phyloP scores from a whole-genome alignment of 2,888 invertebrate genomes.

The Drosophila kanekoi region DNA sequence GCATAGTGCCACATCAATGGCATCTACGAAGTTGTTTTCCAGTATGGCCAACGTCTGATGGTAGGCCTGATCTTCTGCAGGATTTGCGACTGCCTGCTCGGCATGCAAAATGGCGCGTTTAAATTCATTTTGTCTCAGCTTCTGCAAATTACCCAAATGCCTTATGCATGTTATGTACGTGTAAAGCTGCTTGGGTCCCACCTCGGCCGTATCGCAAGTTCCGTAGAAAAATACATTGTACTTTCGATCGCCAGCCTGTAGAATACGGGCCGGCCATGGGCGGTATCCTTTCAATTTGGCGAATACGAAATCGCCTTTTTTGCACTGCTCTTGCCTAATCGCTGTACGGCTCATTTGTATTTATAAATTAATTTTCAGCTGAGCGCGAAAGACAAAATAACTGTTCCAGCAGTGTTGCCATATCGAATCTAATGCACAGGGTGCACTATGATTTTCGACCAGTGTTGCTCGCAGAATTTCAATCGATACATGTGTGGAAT shows the following conservation, averaged over 20 bases:
- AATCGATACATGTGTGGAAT: conserved; percentile 1
- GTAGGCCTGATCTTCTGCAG: neutral
- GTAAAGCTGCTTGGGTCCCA: neutral
- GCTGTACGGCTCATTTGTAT: neutral
- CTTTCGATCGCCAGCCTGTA: neutral
- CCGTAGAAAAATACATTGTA: conserved; percentile 19
- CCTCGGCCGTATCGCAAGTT: neutral
- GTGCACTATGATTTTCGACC: neutral
- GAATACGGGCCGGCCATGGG: conserved; percentile 18
- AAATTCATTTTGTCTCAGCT: neutral
- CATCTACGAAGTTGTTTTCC: neutral
- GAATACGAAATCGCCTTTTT: conserved; percentile 16
- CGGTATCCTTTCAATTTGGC: conserved; percentile 21
- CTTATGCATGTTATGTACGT: neutral
- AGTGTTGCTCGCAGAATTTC: neutral
- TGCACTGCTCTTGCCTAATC: neutral
- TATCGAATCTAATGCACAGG: neutral
- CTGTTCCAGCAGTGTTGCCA: conserved; percentile 1
- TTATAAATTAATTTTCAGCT: neutral
- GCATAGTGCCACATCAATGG: neutral
- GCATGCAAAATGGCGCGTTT: neutral
- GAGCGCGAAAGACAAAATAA: neutral
- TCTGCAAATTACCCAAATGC: neutral
- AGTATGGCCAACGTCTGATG: neutral
- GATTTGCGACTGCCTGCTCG: neutral